Evolutionary conservation across 2,113 vertebrate species (phyloP).

Genomic region (Chauna torquata): DNA sequence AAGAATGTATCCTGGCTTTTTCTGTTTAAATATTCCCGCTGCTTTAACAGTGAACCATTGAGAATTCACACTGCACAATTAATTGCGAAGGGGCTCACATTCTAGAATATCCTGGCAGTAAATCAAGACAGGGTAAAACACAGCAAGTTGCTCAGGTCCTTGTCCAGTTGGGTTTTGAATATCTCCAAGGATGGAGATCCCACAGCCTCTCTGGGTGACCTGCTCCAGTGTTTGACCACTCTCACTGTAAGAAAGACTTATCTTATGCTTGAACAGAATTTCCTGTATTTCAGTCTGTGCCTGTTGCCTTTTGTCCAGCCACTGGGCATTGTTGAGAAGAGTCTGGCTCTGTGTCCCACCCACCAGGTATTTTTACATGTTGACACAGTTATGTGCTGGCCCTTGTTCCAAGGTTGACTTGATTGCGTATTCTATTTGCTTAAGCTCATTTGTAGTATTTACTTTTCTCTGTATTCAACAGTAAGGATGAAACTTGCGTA

Average conservation of each 20-base stretch:
- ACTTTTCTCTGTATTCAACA: neutral
- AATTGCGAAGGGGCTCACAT: neutral
- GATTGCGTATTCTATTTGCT: slow-evolving; percentile 2
- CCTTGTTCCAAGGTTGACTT: neutral
- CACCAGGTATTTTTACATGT: neutral
- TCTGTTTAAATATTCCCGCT: neutral
- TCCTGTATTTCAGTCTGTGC: neutral
- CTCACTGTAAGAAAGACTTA: neutral
- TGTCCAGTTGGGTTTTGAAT: neutral
- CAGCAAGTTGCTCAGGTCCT: neutral
- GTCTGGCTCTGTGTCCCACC: neutral
- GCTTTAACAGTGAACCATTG: neutral
- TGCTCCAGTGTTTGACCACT: neutral
- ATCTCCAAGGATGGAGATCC: neutral
- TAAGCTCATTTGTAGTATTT: neutral
- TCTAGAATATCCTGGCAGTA: neutral
- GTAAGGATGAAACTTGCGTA: neutral
- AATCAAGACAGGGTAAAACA: neutral
- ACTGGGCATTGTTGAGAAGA: neutral
- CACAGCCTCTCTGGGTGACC: neutral
- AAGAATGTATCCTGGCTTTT: neutral
- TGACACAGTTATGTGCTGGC: neutral
- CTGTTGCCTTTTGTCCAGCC: neutral
- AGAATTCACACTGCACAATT: neutral
- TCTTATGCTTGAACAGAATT: neutral